Evolutionary conservation across 2,888 invertebrate genomes (phyloP).

Genomic region (Cremastinae sp.): DNA sequence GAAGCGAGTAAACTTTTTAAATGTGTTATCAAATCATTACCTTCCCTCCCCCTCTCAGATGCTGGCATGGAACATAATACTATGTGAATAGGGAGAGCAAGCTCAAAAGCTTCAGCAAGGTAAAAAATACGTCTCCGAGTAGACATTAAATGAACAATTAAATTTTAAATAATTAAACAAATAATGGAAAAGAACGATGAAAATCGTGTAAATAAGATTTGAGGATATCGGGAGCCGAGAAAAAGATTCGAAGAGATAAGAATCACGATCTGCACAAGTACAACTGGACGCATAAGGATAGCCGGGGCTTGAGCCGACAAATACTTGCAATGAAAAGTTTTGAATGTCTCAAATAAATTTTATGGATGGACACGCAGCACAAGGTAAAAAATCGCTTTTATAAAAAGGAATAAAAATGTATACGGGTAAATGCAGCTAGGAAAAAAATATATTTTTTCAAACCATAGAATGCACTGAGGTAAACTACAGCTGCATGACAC

Average conservation of each 20-base stretch:
- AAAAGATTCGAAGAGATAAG: conserved; percentile 19
- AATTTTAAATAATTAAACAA: conserved; percentile 28
- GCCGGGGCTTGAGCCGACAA: conserved; percentile 66
- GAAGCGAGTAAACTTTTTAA: conserved; percentile 64
- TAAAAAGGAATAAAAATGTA: conserved; percentile 4
- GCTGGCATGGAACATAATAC: conserved; percentile 83
- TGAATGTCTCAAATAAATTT: neutral
- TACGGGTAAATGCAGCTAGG: conserved; percentile 20
- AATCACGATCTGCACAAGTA: conserved; percentile 69
- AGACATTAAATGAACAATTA: conserved; percentile 27
- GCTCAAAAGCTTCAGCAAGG: conserved; percentile 63
- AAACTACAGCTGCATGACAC: conserved; percentile 64
- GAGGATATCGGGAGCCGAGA: neutral
- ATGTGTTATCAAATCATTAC: conserved; percentile 74
- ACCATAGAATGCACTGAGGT: conserved; percentile 39
- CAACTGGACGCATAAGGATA: conserved; percentile 77
- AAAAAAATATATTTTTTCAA: conserved; percentile 15
- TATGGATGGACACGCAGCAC: conserved; percentile 13
- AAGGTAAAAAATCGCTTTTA: conserved; percentile 10
- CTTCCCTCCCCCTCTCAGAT: conserved; percentile 84
- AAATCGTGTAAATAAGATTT: conserved; percentile 10
- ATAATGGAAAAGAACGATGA: conserved; percentile 57
- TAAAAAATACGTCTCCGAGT: conserved; percentile 33
- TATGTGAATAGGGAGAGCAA: conserved; percentile 69
- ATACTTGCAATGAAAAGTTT: conserved; percentile 40